A percentile compares a stretch with the other conserved stretches of the same genome.
phyloP scores from a whole-genome alignment of 2,113 vertebrate species.

The Ramphastos sulfuratus region DNA sequence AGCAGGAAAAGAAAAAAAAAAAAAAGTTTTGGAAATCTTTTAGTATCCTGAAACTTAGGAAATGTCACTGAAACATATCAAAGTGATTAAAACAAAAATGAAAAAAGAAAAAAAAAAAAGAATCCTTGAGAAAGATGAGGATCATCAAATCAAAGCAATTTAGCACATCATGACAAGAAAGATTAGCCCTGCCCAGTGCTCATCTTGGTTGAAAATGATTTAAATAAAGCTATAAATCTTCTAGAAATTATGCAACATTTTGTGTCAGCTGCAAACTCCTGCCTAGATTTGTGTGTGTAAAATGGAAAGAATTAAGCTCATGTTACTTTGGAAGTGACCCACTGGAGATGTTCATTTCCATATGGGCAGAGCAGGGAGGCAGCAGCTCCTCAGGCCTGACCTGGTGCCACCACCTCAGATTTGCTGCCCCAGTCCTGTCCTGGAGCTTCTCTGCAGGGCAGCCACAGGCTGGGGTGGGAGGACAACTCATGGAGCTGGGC shows the following conservation, averaged over 20 bases:
- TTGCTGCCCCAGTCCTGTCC: fast-evolving
- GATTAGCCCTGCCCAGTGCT: constrained; percentile 72
- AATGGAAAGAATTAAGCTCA: constrained; percentile 18
- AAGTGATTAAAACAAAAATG: not conserved
- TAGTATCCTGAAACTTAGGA: not conserved
- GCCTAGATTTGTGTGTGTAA: constrained; percentile 25
- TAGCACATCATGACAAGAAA: constrained; percentile 74
- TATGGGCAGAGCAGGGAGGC: not conserved
- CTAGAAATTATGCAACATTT: constrained; percentile 67
- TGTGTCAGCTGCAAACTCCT: constrained; percentile 58
- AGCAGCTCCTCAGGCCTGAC: not conserved
- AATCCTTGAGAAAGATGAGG: constrained; percentile 57
- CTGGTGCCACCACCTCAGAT: not conserved
- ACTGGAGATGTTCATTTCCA: not conserved
- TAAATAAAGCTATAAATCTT: constrained; percentile 76
- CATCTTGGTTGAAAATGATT: constrained; percentile 74
- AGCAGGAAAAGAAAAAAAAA: not conserved
- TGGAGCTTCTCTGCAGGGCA: not conserved
- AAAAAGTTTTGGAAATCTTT: constrained; percentile 9
- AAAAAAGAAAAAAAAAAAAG: not conserved
- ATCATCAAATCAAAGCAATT: constrained; percentile 75
- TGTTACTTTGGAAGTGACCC: constrained; percentile 22
- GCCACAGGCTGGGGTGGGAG: fast-evolving
- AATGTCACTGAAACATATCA: too few species aligned
- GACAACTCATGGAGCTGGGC: not conserved